Base-by-base conservation (phyloP, 37 sponge, comb jelly and placozoan species). In the Beroe forskalii region DNA sequence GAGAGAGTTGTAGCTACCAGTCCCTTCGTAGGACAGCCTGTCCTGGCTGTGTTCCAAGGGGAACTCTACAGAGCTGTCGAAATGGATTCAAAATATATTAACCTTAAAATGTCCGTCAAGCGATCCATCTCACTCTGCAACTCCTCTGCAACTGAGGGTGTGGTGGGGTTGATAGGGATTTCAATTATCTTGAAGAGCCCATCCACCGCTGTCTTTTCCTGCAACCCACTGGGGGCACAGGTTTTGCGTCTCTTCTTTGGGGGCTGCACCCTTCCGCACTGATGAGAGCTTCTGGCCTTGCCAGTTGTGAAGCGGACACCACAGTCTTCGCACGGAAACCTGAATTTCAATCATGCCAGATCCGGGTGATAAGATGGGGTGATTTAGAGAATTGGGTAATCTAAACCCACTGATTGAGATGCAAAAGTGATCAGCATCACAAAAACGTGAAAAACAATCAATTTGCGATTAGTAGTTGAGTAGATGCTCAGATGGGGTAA, bases 1-100 rank as follows among this genome's bases (percentile, higher is more conserved):
- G 31, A 64, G 20, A 32, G 40, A 37, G 27, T 27, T 38, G 14
- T 12, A 17, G 6, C 19, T 38, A 38, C 40, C 22, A 37, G 6
- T 22, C 76, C 76, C 39, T 72, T 72, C 22, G 28, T 72, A 6
- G 76, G 76, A 35, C 76, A 72, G 27, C 76, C 76, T 12, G 76
- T 72, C 40, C 40, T 72, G 37, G 76, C 76, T 38, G 76, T 38
- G 40, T 72, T 35, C 40, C 22, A 72, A 22, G 40, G 76, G 3
- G 76, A 17, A 1, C 76, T 72, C 76, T 72, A 35, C 76, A 32
- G 76, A 72, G 76, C 76, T 8, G 66, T 64, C 17, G 66, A 22
- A 22, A 8, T 64, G 17, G 66, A 64, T 8, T 8, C 17, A 30
- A 30, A 23, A 48, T 48, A 48, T 6, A 48, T 48, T 48, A 48